phyloP scores from a whole-genome alignment of 2,888 invertebrate species.

The Rhynchonema sp. region DNA sequence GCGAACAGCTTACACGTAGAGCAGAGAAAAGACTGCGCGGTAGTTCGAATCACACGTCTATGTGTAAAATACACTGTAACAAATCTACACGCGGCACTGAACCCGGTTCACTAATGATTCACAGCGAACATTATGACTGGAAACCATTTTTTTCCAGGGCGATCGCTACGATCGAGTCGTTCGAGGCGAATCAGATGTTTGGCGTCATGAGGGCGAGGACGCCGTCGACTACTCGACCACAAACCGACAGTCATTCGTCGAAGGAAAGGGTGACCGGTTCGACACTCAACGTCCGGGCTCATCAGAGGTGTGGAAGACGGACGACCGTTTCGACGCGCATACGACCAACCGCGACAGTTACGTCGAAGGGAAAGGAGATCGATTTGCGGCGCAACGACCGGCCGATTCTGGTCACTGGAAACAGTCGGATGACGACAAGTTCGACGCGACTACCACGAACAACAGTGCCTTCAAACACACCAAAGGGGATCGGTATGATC shows the following conservation, averaged over 20 bases:
- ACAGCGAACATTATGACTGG: too few species aligned
- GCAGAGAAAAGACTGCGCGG: too few species aligned
- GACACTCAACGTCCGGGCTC: neutral
- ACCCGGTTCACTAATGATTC: too few species aligned
- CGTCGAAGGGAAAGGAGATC: neutral
- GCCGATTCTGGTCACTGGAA: neutral
- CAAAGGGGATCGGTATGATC: neutral
- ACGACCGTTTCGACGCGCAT: neutral
- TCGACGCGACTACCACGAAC: neutral
- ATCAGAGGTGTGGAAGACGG: neutral
- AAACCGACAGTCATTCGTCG: neutral
- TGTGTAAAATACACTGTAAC: too few species aligned
- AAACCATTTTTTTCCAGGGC: too few species aligned
- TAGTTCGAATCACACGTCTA: too few species aligned
- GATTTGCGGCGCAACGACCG: neutral
- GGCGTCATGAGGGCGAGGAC: neutral
- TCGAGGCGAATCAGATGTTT: neutral
- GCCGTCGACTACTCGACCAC: neutral
- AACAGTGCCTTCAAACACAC: neutral
- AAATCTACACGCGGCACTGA: too few species aligned
- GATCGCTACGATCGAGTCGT: neutral
- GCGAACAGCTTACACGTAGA: too few species aligned
- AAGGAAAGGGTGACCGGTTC: neutral
- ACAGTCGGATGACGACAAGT: neutral
- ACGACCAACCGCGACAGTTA: neutral